Percentiles rank a stretch among this genome's conserved stretches.
Evolutionary conservation across 2,888 invertebrate species (phyloP).

Genomic region (Brachypalpus laphriformis): DNA sequence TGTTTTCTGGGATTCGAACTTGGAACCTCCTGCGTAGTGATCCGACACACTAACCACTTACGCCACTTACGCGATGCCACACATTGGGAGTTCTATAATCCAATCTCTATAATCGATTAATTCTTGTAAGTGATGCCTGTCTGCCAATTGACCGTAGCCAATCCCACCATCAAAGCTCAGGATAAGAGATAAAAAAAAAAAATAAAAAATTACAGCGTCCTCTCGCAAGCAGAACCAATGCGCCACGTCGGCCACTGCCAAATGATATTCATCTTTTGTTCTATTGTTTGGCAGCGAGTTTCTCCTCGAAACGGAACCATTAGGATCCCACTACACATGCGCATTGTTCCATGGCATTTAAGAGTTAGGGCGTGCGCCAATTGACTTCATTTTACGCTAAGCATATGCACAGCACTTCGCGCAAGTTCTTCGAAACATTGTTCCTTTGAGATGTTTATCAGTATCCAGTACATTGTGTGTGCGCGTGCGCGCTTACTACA

Average conservation of each 20-base stretch:
- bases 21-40: too few relatives aligned
- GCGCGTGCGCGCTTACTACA: conserved; percentile 27
- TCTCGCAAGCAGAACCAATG: conserved; percentile 13
- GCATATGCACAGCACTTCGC: conserved; percentile 49
- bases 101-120: not conserved
- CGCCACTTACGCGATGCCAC: too few relatives aligned
- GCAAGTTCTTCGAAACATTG: conserved; percentile 46
- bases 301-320: conserved; percentile 23
- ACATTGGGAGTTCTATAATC: too few relatives aligned
- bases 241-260: not conserved
- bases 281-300: conserved; percentile 57
- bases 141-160: not conserved
- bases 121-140: conserved; percentile 5
- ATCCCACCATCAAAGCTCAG: conserved; percentile 6
- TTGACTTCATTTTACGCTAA: conserved; percentile 64
- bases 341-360: conserved; percentile 68
- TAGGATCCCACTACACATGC: conserved; percentile 44
- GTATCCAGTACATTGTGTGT: conserved; percentile 31
- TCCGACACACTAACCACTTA: too few relatives aligned
- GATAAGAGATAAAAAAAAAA: conserved; percentile 3
- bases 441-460: conserved; percentile 63
- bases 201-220: conserved; percentile 27
- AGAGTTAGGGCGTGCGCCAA: conserved; percentile 66
- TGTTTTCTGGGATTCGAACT: too few relatives aligned
- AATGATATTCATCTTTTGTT: conserved; percentile 64